phyloP scores from a whole-genome alignment of 2,797 vertebrate species.

The Euphonia xanthogaster region DNA sequence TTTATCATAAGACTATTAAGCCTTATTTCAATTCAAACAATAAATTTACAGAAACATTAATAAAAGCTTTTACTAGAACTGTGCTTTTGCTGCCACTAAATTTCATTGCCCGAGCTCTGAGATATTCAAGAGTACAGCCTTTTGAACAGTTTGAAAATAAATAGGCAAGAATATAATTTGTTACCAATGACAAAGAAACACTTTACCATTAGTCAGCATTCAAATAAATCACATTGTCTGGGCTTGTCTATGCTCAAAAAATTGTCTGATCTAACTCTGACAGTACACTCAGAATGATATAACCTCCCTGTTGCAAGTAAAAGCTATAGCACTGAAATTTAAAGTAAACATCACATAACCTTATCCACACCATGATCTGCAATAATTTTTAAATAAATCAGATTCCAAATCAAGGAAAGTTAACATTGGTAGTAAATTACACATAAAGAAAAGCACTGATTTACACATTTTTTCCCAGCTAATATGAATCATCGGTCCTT shows the following conservation, averaged over 20 bases:
- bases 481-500: background rate
- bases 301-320: background rate
- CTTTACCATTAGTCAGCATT: conserved; percentile 19
- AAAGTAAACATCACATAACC: background rate
- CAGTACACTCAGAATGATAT: background rate
- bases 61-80: background rate
- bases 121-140: background rate
- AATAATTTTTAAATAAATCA: background rate
- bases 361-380: background rate
- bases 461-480: background rate
- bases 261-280: background rate
- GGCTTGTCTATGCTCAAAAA: background rate
- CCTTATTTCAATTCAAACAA: background rate
- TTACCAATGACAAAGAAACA: conserved; percentile 1
- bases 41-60: background rate
- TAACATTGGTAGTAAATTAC: background rate
- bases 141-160: background rate
- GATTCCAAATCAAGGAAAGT: background rate
- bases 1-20: background rate
- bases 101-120: background rate
- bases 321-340: background rate
- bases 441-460: background rate
- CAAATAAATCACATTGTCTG: conserved; percentile 33
- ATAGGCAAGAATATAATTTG: background rate
- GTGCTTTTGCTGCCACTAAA: conserved; percentile 8